These are phyloP conservation scores for Lucinisca nassula DNA, from an alignment of 2,888 invertebrate genomes.

Conservation along the genomic window DNA sequence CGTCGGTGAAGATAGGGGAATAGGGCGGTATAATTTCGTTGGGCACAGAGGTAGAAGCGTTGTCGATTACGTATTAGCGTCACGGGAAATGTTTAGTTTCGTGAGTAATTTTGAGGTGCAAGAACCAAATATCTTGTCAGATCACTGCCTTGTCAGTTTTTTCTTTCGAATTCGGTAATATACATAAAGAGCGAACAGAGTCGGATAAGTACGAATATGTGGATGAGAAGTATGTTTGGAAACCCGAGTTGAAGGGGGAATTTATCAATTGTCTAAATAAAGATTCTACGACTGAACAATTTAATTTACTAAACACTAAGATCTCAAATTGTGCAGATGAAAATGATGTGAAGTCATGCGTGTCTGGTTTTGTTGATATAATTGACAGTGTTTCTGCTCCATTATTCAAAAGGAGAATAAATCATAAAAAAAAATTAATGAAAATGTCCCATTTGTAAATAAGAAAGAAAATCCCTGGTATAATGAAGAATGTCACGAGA, in stretches of 20 bases:
- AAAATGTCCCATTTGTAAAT: neutral
- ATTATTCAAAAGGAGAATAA: neutral
- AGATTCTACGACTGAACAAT: neutral
- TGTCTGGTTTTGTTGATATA: neutral
- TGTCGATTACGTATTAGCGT: conserved; percentile 36
- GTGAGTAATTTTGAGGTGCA: conserved; percentile 2
- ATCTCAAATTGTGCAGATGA: neutral
- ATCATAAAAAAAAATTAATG: neutral
- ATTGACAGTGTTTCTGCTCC: conserved; percentile 11
- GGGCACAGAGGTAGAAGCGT: conserved; percentile 17
- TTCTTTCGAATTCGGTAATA: neutral
- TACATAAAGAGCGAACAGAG: neutral
- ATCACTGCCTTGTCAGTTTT: conserved; percentile 29
- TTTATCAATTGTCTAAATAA: neutral
- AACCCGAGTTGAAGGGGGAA: neutral
- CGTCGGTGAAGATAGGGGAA: neutral
- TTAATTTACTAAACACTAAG: neutral
- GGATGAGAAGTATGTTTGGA: conserved; percentile 17
- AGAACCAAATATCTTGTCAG: conserved; percentile 33
- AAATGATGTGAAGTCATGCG: neutral
- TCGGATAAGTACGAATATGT: neutral
- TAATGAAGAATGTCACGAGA: conserved; percentile 20
- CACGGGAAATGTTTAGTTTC: neutral
- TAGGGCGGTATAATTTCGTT: conserved; percentile 26
- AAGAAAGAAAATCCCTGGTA: conserved; percentile 10